A percentile compares a stretch with the other conserved stretches of the same genome.
Evolutionary conservation across 2,888 invertebrate genomes (phyloP).

Genomic region (Rhagonycha fulva): DNA sequence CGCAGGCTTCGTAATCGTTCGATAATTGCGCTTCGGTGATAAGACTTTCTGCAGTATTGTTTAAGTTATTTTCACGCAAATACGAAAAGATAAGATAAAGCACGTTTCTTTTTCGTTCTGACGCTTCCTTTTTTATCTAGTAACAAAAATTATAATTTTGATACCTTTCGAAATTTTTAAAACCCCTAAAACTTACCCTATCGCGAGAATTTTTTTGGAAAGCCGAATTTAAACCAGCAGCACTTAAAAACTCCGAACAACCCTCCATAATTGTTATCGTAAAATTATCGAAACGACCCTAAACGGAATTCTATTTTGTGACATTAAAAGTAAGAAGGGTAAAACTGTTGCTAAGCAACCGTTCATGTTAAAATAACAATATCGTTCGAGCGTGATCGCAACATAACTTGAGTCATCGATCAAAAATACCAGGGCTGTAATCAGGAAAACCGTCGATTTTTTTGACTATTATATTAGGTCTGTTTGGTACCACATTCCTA

Average conservation of each 20-base stretch:
- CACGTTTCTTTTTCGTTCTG: slow-evolving; percentile 57
- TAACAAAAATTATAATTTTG: not conserved
- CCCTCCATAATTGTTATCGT: slow-evolving; percentile 12
- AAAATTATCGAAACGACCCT: not conserved
- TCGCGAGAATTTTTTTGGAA: slow-evolving; percentile 15
- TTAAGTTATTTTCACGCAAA: slow-evolving; percentile 68
- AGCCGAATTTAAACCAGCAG: slow-evolving; percentile 10
- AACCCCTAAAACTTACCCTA: slow-evolving; percentile 9
- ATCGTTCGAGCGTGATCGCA: not conserved
- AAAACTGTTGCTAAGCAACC: slow-evolving; percentile 8
- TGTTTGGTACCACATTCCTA: no score
- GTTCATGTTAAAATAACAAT: not conserved
- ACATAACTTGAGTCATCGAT: not conserved
- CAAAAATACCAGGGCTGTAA: no score
- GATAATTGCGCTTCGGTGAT: slow-evolving; percentile 72
- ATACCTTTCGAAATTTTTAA: not conserved
- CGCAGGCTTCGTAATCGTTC: slow-evolving; percentile 76
- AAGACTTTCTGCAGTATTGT: slow-evolving; percentile 67
- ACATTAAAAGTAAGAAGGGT: not conserved
- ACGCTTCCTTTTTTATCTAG: slow-evolving; percentile 44
- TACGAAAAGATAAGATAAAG: slow-evolving; percentile 70
- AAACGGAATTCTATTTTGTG: not conserved
- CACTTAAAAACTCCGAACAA: slow-evolving; percentile 16
- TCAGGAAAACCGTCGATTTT: no score
- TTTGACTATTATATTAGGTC: no score